Evolutionary conservation across 2,113 vertebrate species (phyloP).

Genomic region (Glaucidium brasilianum): DNA sequence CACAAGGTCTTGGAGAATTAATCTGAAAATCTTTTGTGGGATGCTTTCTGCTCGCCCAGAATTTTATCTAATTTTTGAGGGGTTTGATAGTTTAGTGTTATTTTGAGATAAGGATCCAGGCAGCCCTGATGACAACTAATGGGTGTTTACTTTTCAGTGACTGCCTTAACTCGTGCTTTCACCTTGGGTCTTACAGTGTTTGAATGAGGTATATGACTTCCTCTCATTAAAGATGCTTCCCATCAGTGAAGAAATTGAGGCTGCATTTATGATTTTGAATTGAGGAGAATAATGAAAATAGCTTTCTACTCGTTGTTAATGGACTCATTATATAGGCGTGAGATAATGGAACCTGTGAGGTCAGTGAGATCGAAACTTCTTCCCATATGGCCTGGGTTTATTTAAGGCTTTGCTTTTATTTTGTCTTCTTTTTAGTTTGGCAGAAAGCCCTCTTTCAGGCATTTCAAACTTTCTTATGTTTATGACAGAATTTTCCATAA

Average conservation of each 20-base stretch:
- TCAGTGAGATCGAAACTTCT: background rate
- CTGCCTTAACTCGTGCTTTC: background rate
- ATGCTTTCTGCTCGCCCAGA: background rate
- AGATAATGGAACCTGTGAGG: background rate
- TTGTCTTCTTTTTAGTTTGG: background rate
- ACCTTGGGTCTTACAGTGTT: background rate
- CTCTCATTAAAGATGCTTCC: background rate
- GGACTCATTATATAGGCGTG: background rate
- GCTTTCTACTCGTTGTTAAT: background rate
- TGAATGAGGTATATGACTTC: background rate
- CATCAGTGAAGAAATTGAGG: background rate
- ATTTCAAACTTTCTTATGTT: background rate
- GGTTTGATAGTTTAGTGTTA: background rate
- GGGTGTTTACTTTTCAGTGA: background rate
- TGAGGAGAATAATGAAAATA: background rate
- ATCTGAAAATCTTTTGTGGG: background rate
- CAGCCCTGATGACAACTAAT: background rate
- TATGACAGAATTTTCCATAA: background rate
- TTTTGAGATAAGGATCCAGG: background rate
- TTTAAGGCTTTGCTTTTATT: background rate
- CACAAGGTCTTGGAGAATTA: background rate
- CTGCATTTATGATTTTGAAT: background rate
- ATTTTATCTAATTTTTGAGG: background rate
- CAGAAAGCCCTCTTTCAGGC: background rate
- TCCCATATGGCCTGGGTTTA: background rate